phyloP scores from a whole-genome alignment of 2,797 vertebrate species.

The Kryptolebias ocellatus region DNA sequence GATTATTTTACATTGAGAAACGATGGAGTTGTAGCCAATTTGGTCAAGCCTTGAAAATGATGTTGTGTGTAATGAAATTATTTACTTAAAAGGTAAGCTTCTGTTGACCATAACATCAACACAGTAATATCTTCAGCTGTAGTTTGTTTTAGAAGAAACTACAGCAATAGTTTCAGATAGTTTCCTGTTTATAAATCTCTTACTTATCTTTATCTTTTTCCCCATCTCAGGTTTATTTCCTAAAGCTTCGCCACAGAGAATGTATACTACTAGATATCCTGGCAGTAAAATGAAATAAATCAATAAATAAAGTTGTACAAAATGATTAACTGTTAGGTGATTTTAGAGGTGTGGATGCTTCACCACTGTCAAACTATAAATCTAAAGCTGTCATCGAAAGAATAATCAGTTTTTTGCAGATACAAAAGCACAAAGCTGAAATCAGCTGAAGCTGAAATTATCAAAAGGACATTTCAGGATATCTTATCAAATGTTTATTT shows the following conservation, averaged over 20 bases:
- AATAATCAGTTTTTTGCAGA: constrained; percentile 31
- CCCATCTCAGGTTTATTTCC: too few relatives aligned
- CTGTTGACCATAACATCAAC: too few relatives aligned
- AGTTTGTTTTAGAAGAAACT: too few relatives aligned
- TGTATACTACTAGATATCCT: background rate
- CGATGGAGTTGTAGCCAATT: too few relatives aligned
- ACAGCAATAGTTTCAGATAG: too few relatives aligned
- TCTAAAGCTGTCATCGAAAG: constrained; percentile 40
- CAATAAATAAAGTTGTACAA: background rate
- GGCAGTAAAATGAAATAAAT: background rate
- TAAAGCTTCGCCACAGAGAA: background rate
- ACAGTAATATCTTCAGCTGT: too few relatives aligned
- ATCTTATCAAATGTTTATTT: background rate
- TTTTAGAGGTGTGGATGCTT: constrained; percentile 1
- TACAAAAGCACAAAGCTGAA: constrained; percentile 19
- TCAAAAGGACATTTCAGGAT: constrained; percentile 6
- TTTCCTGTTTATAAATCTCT: too few relatives aligned
- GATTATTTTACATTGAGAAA: too few relatives aligned
- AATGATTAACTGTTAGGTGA: background rate
- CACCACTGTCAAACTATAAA: constrained; percentile 38
- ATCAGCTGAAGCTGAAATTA: constrained; percentile 17
- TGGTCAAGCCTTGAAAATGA: too few relatives aligned
- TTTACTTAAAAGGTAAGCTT: too few relatives aligned
- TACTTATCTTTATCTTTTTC: too few relatives aligned
- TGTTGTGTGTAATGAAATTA: too few relatives aligned